Base-by-base conservation (phyloP, 37 sponge, comb jelly and placozoan species). In the Agelas oroides region DNA sequence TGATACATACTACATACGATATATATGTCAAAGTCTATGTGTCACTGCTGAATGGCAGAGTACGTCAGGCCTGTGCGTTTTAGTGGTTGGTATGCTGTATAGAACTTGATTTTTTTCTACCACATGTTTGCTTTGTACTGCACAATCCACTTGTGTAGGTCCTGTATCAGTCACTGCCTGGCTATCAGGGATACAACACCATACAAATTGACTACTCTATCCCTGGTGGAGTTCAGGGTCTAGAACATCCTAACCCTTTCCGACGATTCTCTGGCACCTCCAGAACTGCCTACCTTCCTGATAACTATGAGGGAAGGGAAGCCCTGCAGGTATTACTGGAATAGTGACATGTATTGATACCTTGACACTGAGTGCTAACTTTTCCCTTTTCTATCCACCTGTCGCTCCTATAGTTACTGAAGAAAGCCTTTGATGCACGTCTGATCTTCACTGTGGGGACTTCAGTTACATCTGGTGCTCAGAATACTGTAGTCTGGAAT, bases 221-320 rank as follows among this genome's bases (percentile, higher is more conserved):
- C 41, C 91, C 88, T 32, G 65, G 36, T 87, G 91, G 92, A 65
- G 69, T 65, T 12, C 91, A 94, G 74, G 68, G 73, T 28, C 41
- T 15, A 46, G 62, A 83, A 41, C 95, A 90, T 52, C 95, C 95
- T 31, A 87, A 82, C 70, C 95, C 95, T 40, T 91, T 91, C 34
- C 53, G 28, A 21, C 34, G n/a, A 2, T 92, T 53, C 79, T 14
- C n/a, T 41, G 93, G 85, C 24, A 84, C 85, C 23, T 35, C 36
- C 28, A 46, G 91, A 59, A 67, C 55, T 24, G 95, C 95, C 33
- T 94, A 91, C 56, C 82, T 94, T 19, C 95, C 95, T 20, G 76
- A 87, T 60, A 87, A 59, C 41, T 71, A 35, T 23, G 80, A 94
- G 59, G 95, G 95, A 39, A 20, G 62, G 28, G 79, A 94, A 78